These are phyloP conservation scores for Phrynosoma blainvillii DNA, from an alignment of 2,113 vertebrate genomes.

Conservation along the genomic window DNA sequence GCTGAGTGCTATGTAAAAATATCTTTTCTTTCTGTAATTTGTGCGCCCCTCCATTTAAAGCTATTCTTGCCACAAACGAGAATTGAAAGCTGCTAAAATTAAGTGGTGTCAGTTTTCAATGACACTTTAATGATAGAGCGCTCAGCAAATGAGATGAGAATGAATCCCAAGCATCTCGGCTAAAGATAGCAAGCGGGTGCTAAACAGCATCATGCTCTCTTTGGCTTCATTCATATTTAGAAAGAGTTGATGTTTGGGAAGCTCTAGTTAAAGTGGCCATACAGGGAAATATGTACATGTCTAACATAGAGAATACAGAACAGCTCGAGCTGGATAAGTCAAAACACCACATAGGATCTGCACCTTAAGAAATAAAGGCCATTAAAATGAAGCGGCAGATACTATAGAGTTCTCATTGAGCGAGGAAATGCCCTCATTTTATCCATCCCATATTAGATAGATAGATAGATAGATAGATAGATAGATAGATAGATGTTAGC, in stretches of 20 bases:
- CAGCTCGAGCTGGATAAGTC: conserved; percentile 49
- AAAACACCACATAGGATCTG: conserved; percentile 25
- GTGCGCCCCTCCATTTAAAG: conserved; percentile 82
- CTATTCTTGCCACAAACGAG: conserved; percentile 82
- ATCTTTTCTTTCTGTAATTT: conserved; percentile 80
- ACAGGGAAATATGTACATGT: conserved; percentile 54
- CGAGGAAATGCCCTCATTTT: no score
- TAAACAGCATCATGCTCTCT: conserved; percentile 65
- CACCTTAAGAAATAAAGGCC: conserved; percentile 25
- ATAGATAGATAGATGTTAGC: no score
- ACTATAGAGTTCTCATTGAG: not conserved
- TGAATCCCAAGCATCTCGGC: conserved; percentile 89
- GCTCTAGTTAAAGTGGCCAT: conserved; percentile 65
- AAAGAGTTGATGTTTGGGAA: conserved; percentile 62
- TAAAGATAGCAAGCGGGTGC: conserved; percentile 85
- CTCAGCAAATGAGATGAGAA: conserved; percentile 91
- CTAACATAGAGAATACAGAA: conserved; percentile 38
- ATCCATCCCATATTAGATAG: no score
- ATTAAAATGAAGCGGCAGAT: conserved; percentile 16
- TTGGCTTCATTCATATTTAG: conserved; percentile 75
- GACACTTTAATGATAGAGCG: conserved; percentile 98
- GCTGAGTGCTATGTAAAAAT: conserved; percentile 89
- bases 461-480: not conserved
- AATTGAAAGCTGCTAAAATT: conserved; percentile 97
- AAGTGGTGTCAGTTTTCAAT: conserved; percentile 99